Evolutionary conservation across 2,113 vertebrate genomes (phyloP), one percentile per base, ranked within the genome.

Genomic region (Mirza zaza): DNA sequence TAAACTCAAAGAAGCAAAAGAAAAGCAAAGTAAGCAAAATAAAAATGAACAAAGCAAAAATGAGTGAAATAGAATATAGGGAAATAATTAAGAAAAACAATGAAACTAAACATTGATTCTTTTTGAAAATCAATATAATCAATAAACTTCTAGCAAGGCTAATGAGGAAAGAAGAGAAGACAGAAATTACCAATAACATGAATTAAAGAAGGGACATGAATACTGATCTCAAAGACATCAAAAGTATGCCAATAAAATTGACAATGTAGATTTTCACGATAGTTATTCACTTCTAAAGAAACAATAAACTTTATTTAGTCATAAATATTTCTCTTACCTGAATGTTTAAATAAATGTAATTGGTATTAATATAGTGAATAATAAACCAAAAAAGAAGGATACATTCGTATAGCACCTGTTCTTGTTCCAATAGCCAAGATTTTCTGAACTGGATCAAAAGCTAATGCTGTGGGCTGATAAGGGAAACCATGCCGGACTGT

Each of bases 361-460:
- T 39, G 55, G 71, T 65, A 97, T 52, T 97, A 97, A 96, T 5
- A 83, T 50, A 95, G 0, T n/a, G 70, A 96, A 57, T 32, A 95
- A 79, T 81, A 18, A 98, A 59, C 39, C 32, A 92, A 97, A 96
- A 90, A 79, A 96, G 98, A 99, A 99, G 99, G 99, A 99, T 99
- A 99, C 99, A 99, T 99, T 98, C 99, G 98, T 96, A 99, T 98
- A 84, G 99, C 99, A 97, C 99, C 99, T 94, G 99, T 99, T 98
- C 99, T 99, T 48, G 99, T 99, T 87, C 99, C 99, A 80, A 99
- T 99, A 83, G 99, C 99, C 98, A 99, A 98, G 86, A 99, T 99
- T 99, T 99, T 99, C 99, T 99, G 99, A 98, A 99, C 99, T 2
- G 99, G 99, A 98, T 99, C 99, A 97, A 99, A 99, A 91, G 99